Evolutionary conservation across 2,113 vertebrate genomes (phyloP), one percentile per base, ranked within the genome.

Genomic region (Lichenostomus cassidix): DNA sequence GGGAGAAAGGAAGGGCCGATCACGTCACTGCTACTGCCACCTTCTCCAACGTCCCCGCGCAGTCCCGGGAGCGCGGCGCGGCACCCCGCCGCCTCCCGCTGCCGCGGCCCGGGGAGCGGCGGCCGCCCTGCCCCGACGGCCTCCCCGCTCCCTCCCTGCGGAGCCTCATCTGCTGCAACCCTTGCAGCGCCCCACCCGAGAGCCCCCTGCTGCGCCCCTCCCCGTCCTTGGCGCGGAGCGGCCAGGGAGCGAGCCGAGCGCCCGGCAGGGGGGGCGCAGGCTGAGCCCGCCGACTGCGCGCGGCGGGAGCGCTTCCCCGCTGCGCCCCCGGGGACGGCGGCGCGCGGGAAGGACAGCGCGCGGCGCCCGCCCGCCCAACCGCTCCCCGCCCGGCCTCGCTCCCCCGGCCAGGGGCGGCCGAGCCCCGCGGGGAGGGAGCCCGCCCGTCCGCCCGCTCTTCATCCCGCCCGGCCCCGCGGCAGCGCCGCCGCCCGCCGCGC

Each of bases 1-100:
- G 78, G 78, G 41, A 96, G 35, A 92, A 83, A 94, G 53, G n/a
- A 67, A 85, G 85, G 39, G 44, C 65, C 88, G 35, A 92, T 96
- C 90, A 96, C 75, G 70, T 94, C 88, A 95, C 67, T 46, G 80
- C 31, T 24, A 52, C 28, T 4, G 27, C 64, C 92, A 29, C 80
- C 87, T 88, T 42, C 74, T 63, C 35, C 39, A 24, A 12, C 24
- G 39, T 33, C 41, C 56, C 79, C 53, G 1, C 8, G 52, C 55
- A 33, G 68, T 42, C 73, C 69, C 47, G 25, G n/a, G 4, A 78
- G 39, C 62, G 18, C 35, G 23, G 64, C 27, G 27, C 37, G 22
- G 59, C 52, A 27, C 37, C n/a, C 23, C 59, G 29, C 37, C 31
- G 10, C 24, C 44, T 10, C 55, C 10, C 65, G 7, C 27, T 1